Percentiles rank a stretch among this genome's conserved stretches.
Evolutionary conservation across 2,888 invertebrate genomes (phyloP).

Genomic region (Quadroppia sp.): DNA sequence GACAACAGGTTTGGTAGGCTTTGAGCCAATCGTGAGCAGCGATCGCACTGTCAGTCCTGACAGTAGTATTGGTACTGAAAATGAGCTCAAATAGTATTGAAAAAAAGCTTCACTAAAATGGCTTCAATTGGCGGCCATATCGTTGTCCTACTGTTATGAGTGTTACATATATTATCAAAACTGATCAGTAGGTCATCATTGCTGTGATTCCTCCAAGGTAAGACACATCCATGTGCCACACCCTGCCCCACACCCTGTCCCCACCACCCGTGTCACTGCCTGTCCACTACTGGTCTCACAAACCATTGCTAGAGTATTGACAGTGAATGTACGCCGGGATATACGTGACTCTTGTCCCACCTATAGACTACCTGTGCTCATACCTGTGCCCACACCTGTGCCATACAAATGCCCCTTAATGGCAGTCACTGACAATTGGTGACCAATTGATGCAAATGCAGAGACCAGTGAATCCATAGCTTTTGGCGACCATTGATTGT

Average conservation of each 20-base stretch:
- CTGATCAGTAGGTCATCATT: slow-evolving; percentile 11
- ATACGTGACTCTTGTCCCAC: no score
- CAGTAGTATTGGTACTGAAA: neutral
- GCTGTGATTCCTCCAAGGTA: slow-evolving; percentile 4
- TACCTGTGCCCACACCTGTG: no score
- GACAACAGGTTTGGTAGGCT: slow-evolving; percentile 9
- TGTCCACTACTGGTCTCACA: no score
- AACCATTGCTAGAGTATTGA: no score
- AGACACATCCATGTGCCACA: neutral
- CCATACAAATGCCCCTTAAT: no score
- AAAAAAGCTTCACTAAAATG: neutral
- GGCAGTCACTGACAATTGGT: no score
- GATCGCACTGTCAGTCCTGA: neutral
- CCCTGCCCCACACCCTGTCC: no score
- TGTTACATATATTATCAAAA: neutral
- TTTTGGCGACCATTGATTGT: no score
- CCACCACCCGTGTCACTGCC: neutral
- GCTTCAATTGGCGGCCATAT: slow-evolving; percentile 26
- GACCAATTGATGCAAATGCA: no score
- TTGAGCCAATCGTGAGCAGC: neutral
- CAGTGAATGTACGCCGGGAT: no score
- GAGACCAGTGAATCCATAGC: no score
- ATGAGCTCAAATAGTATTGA: neutral
- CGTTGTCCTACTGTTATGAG: slow-evolving; percentile 25
- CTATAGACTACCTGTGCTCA: no score